Base-by-base conservation (phyloP, 2,113 vertebrate genomes). In the Bufo gargarizans region DNA sequence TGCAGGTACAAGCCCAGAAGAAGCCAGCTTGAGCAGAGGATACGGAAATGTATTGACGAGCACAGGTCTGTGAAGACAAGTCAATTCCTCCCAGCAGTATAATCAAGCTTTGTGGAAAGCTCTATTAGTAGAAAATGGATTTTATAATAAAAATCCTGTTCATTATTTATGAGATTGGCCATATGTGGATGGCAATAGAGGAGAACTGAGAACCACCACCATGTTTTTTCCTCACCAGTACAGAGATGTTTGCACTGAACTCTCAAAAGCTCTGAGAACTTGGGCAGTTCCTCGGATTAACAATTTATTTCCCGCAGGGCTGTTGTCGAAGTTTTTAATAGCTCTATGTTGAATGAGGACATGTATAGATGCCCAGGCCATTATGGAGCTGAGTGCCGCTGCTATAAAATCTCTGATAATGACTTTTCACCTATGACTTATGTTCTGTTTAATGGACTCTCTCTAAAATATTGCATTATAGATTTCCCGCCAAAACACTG, bases 401-500 rank as follows among this genome's bases (percentile, higher is more conserved):
- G 86, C 78, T 59, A 74, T 88, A 82, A 88, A 80, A 72, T 45
- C 55, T 45, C 78, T 16, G 77, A 87, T 81, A 87, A 72, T 65
- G 65, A 81, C 22, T 65, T 56, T 74, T 88, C 78, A 88, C 65
- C 67, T 72, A 33, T 82, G 86, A 88, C 86, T 88, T 88, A 88
- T 82, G 78, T 82, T 20, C 33, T 4, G 17, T 82, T 59, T 88
- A 88, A 88, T 80, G 67, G 78, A 88, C 61, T 87, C 78, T 9
- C 50, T 74, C 78, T 88, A 82, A 88, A 82, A 82, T 88, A 88
- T 82, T 74, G 63, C 86, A n/a, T 82, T 88, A 88, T 88, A 79
- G 86, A 88, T 88, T 88, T 82, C 86, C 86, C 77, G 67, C 86
- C 86, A 82, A 88, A 86, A 74, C 78, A 56, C 65, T 65, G 76